Evolutionary conservation across 2,888 invertebrate species (phyloP), one percentile per base, ranked within the genome.

Genomic region (Ophraella communa): DNA sequence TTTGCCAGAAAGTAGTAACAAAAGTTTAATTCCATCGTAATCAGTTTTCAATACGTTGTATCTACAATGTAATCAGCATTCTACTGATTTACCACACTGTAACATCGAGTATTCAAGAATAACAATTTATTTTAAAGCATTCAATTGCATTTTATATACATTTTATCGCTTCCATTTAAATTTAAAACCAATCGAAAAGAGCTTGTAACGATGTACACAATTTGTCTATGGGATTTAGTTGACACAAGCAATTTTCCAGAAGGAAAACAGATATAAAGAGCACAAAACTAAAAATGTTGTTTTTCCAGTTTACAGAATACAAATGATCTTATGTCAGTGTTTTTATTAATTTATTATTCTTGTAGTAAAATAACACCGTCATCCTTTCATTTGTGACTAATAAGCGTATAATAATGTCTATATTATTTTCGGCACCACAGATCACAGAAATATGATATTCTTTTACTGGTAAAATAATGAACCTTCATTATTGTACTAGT

Each of bases 221-320:
- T 59, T 59, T 59, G 59, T 59, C 51, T 59, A 51, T 30, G 59
- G 51, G 59, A 51, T 59, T 59, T 59, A 27, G 39, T 59, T 59
- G 59, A 59, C 59, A 47, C 59, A 18, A 27, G 51, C 59, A 17
- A 59, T 59, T 59, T 59, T 51, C 52, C 59, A 5, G 42, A 23
- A 39, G 39, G 23, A 51, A 51, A 47, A 20, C 58, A 21, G n/a
- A 7, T 11, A 27, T 7, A 21, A 35, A 14, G 4, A 17, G 5
- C 39, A 39, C 3, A 23, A 20, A 24, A 47, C n/a, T 18, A 21
- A 49, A 35, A 20, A 27, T 5, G 47, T 17, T 17, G 49, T 14
- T 11, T 5, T 23, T 20, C 17, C 10, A 7, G 18, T n/a, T 3
- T 24, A 51, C 17, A 8, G 4, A 27, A 23, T 27, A 18, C 27